These are phyloP conservation scores for Phylloscopus trochilus DNA, from an alignment of 2,113 vertebrate genomes.

Conservation along the genomic window DNA sequence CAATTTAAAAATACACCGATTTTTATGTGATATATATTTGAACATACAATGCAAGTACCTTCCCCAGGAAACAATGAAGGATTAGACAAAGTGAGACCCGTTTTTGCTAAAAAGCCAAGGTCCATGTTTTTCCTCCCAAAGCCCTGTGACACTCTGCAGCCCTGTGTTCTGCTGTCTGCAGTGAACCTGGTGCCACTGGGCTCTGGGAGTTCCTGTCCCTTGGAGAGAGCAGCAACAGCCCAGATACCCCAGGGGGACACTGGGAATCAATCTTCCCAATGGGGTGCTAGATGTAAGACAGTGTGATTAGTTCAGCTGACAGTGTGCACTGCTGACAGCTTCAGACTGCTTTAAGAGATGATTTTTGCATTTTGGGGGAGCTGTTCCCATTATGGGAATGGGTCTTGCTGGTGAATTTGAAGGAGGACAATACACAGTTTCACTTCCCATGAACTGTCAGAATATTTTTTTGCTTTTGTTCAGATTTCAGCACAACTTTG, in stretches of 20 bases:
- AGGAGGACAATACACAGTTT: constrained; percentile 17
- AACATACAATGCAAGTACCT: not conserved
- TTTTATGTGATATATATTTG: not conserved
- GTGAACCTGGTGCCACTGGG: not conserved
- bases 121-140: not conserved
- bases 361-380: not conserved
- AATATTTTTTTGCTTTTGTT: constrained; percentile 29
- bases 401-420: constrained; percentile 5
- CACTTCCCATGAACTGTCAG: not conserved
- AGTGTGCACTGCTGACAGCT: not conserved
- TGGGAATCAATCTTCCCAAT: not conserved
- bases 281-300: not conserved
- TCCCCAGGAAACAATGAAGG: not conserved
- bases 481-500: constrained; percentile 27
- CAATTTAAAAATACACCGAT: not conserved
- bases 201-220: not conserved
- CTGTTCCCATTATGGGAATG: not conserved
- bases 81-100: not conserved
- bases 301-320: not conserved
- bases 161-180: not conserved
- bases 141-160: not conserved
- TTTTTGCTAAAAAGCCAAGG: not conserved
- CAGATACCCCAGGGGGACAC: not conserved
- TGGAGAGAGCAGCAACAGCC: not conserved
- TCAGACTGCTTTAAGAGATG: not conserved